Conservation (phyloP, 1,140 invertebrate species). For the Drosophila elegans region DNA sequence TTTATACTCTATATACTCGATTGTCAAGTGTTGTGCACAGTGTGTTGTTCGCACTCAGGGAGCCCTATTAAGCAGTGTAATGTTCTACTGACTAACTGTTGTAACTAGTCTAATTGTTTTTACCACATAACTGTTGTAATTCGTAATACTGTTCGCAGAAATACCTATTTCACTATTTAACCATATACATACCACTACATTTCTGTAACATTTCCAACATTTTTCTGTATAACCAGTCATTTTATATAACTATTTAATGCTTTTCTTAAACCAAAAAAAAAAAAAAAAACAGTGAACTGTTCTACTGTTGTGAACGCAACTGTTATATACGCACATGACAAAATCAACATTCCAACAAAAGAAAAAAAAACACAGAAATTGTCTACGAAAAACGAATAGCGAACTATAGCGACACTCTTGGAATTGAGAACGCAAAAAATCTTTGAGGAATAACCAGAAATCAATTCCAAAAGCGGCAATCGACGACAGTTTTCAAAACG, state of each 20-base stretch:
- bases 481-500: slow-evolving; percentile 15
- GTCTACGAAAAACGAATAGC: slow-evolving; percentile 6
- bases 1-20: not conserved
- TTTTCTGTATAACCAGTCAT: not conserved
- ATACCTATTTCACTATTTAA: not conserved
- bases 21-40: slow-evolving; percentile 4
- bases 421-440: not conserved
- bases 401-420: slow-evolving; percentile 19
- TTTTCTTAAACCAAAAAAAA: not conserved
- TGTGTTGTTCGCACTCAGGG: slow-evolving; percentile 24
- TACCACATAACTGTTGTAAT: not conserved
- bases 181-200: not conserved
- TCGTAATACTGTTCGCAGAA: not conserved
- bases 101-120: not conserved
- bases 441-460: not conserved
- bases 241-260: not conserved
- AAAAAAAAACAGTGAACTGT: slow-evolving; percentile 1
- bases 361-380: slow-evolving; percentile 10
- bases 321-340: slow-evolving; percentile 23
- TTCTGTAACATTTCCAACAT: not conserved
- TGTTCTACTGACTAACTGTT: slow-evolving; percentile 13
- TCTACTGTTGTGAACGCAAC: slow-evolving; percentile 24
- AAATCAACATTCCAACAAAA: slow-evolving; percentile 35
- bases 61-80: slow-evolving; percentile 2
- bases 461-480: slow-evolving; percentile 22